phyloP scores from a whole-genome alignment of 2,113 vertebrate genomes.

The Callipepla californica region DNA sequence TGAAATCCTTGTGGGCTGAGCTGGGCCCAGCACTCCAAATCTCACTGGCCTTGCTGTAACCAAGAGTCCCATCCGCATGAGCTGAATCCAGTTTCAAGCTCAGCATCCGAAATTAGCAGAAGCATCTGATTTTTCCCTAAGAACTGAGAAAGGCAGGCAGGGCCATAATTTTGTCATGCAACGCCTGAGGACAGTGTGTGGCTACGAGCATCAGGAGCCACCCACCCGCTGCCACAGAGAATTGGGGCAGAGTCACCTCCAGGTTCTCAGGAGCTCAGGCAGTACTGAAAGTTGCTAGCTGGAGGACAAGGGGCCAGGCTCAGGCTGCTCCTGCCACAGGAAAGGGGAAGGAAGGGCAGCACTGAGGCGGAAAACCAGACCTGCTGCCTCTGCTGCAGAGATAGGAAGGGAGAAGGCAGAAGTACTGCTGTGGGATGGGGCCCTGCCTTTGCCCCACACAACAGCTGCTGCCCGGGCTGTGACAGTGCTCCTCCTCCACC shows the following conservation, averaged over 20 bases:
- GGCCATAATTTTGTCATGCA: neutral
- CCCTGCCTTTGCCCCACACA: neutral
- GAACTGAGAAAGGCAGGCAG: neutral
- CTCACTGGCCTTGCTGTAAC: neutral
- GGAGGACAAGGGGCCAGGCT: neutral
- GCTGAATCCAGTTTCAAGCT: neutral
- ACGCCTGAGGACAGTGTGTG: neutral
- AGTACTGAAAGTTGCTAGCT: neutral
- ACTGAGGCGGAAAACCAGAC: conserved; percentile 18
- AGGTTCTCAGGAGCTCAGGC: neutral
- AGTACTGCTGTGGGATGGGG: conserved; percentile 15
- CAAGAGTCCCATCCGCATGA: neutral
- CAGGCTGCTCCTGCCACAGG: conserved; percentile 6
- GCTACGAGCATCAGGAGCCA: neutral
- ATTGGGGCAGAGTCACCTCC: neutral
- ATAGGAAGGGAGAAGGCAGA: conserved; percentile 48
- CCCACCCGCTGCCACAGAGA: neutral
- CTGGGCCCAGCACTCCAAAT: accelerated
- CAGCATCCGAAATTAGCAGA: neutral
- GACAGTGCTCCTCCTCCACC: accelerated
- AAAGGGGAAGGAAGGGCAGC: conserved; percentile 68
- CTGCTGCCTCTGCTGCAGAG: neutral
- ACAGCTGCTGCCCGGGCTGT: neutral
- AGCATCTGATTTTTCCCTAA: neutral
- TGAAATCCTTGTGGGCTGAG: neutral